Conservation (phyloP, 2,888 invertebrate species). For the Drosophila anomelani region DNA sequence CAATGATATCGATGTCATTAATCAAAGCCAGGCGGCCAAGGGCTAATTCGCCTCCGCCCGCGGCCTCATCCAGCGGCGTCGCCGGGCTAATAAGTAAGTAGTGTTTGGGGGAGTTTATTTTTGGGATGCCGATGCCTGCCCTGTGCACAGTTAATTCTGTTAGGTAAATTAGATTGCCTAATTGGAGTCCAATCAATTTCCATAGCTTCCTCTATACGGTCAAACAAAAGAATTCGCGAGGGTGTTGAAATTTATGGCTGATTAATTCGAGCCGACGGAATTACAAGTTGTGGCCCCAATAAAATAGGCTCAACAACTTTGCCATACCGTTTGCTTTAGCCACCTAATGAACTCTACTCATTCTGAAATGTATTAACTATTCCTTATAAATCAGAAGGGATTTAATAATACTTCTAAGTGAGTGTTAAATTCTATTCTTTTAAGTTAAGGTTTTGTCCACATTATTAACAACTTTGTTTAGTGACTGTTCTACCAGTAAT, state of each 20-base stretch:
- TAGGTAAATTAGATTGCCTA: constrained; percentile 75
- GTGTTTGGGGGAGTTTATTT: constrained; percentile 55
- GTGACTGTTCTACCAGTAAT: not conserved
- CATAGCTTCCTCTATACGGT: constrained; percentile 56
- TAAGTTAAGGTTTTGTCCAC: not conserved
- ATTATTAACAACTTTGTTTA: not conserved
- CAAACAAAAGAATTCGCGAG: constrained; percentile 22
- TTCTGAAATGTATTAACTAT: not conserved
- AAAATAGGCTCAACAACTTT: constrained; percentile 8
- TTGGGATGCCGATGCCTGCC: constrained; percentile 36
- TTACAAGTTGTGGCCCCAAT: constrained; percentile 6
- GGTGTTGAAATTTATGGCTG: constrained; percentile 43
- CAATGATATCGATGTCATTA: constrained; percentile 60
- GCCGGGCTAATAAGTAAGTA: constrained; percentile 21
- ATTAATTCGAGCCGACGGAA: constrained; percentile 24
- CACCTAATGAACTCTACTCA: constrained; percentile 1
- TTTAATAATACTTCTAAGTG: not conserved
- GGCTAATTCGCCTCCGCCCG: constrained; percentile 59
- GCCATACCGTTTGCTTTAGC: constrained; percentile 4
- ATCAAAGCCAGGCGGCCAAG: constrained; percentile 62
- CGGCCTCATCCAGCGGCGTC: constrained; percentile 48
- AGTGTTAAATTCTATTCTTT: not conserved
- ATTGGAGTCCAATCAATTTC: constrained; percentile 77
- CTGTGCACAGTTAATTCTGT: constrained; percentile 56
- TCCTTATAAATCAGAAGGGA: not conserved